These are phyloP conservation scores for Gerris lacustris DNA, from an alignment of 2,888 invertebrate genomes.

Conservation along the genomic window DNA sequence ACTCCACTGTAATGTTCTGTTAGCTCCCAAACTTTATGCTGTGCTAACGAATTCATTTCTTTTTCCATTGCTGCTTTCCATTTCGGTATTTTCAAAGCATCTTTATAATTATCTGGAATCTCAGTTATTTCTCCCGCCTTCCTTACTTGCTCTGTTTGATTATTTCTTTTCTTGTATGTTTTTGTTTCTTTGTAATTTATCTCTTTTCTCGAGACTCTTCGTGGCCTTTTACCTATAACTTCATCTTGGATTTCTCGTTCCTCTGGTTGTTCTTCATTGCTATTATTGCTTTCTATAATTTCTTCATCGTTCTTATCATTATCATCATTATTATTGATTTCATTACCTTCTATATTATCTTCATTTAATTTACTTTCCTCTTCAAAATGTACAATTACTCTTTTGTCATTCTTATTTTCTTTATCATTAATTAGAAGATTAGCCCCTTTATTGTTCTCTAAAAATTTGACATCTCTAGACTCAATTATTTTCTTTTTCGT, in stretches of 20 bases:
- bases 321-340: not conserved
- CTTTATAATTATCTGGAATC: not conserved
- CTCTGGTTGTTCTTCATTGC: not conserved
- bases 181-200: too few relatives aligned
- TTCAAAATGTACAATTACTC: too few relatives aligned
- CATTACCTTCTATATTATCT: not conserved
- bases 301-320: not conserved
- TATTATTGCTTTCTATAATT: not conserved
- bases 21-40: not conserved
- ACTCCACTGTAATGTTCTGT: not conserved
- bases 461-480: conserved; percentile 7
- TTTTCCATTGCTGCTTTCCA: not conserved
- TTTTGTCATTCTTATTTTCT: not conserved
- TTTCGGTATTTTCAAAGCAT: not conserved
- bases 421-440: not conserved
- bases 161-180: too few relatives aligned
- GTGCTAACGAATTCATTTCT: not conserved
- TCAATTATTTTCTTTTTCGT: not conserved
- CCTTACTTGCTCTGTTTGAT: too few relatives aligned
- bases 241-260: not conserved
- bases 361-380: not conserved
- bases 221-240: too few relatives aligned
- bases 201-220: too few relatives aligned
- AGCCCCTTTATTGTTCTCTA: too few relatives aligned
- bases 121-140: too few relatives aligned